Base-by-base conservation (phyloP, 2,113 vertebrate genomes). In the Muntiacus reevesi region DNA sequence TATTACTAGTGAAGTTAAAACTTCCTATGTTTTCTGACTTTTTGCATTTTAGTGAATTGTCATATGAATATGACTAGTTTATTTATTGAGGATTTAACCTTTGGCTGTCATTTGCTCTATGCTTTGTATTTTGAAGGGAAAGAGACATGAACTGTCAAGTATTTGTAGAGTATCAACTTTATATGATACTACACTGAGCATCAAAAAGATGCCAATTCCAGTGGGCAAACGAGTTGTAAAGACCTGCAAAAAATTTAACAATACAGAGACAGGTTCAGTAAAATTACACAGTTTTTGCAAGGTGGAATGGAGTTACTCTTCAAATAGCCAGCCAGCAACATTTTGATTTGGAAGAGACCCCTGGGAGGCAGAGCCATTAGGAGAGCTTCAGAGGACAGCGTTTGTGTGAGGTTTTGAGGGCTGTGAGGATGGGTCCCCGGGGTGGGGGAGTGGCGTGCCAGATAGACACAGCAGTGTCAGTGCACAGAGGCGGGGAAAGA, bases 391-490 rank as follows among this genome's bases (percentile, higher is more conserved):
- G 19, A 64, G 43, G 25, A 67, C 19, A 81, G 27, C 21, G 0
- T 47, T 47, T 6, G 14, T 43, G 82, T 30, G 40, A 30, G 54
- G 6, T 11, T 19, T 64, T 12, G 28, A 33, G 76, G 47, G 62
- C 23, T 47, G 27, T 47, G 33, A 27, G 30, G 45, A 5, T 45
- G 23, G 74, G 7, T 43, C n/a, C 40, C 40, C 2, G 2, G 47
- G 10, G 50, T 2, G 4, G 11, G 11, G 6, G 6, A 13, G n/a
- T 54, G 52, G 28, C 0, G 0, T 16, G 21, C 47, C 3, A 6
- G 64, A 43, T 40, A 12, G n/a, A 21, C n/a, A 62, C 28, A 6
- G 55, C 74, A 0, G 9, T 25, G 45, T 55, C 1, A 16, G n/a
- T 2, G 9, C 6, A 3, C 3, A 0, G 74, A 86, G 30, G 10